These are phyloP conservation scores for Ichneumoninae sp. DNA, from an alignment of 2,888 invertebrate genomes.

Conservation along the genomic window DNA sequence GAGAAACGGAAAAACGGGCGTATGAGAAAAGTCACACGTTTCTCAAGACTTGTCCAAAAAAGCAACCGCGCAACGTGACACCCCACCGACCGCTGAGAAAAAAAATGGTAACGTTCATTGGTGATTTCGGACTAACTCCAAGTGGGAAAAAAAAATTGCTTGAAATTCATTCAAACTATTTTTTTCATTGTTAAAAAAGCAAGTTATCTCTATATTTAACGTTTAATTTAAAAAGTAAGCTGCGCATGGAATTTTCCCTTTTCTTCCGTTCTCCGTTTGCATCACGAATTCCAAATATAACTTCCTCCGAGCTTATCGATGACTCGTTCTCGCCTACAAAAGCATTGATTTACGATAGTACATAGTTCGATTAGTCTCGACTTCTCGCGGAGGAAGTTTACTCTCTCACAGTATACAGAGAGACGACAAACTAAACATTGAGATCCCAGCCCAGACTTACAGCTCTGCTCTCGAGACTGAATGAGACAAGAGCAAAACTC, in stretches of 20 bases:
- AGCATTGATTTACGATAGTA: constrained; percentile 22
- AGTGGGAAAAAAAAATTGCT: neutral
- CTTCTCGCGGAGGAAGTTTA: constrained; percentile 59
- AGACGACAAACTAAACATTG: constrained; percentile 49
- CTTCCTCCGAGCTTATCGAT: constrained; percentile 16
- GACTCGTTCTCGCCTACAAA: constrained; percentile 11
- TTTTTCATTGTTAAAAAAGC: neutral
- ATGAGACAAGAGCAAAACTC: constrained; percentile 44
- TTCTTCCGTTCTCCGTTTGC: constrained; percentile 2
- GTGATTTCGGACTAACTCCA: neutral
- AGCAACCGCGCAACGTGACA: constrained; percentile 10
- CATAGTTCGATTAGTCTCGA: constrained; percentile 34
- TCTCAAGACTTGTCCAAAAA: neutral
- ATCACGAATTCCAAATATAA: neutral
- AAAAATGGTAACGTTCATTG: neutral
- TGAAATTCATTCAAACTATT: neutral
- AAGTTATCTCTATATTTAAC: neutral
- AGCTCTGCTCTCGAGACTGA: constrained; percentile 43
- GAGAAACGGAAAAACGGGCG: constrained; percentile 26
- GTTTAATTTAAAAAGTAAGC: neutral
- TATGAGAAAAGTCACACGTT: constrained; percentile 31
- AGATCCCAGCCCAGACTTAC: constrained; percentile 43
- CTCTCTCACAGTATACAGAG: constrained; percentile 17
- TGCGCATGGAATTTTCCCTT: neutral
- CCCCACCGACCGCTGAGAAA: neutral